Base-by-base conservation (phyloP, 2,888 invertebrate genomes). In the Nephrotoma appendiculata region DNA sequence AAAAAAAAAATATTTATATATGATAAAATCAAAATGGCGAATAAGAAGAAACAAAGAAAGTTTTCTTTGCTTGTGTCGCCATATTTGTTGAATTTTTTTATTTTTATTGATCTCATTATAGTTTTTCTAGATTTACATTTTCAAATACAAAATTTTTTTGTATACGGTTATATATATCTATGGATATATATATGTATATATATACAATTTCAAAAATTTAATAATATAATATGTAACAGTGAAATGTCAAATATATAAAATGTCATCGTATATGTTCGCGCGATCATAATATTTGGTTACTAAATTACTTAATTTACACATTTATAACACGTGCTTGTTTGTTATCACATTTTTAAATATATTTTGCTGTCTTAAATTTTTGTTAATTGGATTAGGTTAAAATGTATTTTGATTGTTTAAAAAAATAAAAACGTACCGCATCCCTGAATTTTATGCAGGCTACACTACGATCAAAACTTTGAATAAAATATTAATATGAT, bases 41-140 rank as follows among this genome's bases (percentile, higher is more conserved):
- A 71, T 71, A 71, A 71, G 71, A 71, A 71, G 71, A 71, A 71
- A 71, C 71, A 71, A 84, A 84, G 84, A 84, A 84, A 84, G 84
- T 84, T 84, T 84, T 42, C 43, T 84, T 84, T 84, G 15, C 43
- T 42, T 84, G 43, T 84, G 84, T 84, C 84, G 84, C 84, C 84
- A 84, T 84, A 42, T 84, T 84, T 84, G 84, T 84, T 84, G 84
- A 42, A 6, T 84, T 31, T 31, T 31, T 31, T 42, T 84, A 84
- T 42, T 84, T 84, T 84, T 84, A 84, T 84, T 71, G 71, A 31
- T 31, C 71, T 71, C 71, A 71, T 71, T 71, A 71, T 71, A 31
- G 52, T 57, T 57, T 57, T 57, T 57, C 52, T 57, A 11, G 52
- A 15, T 15, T 57, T 57, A 57, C 5, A 57, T 57, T 57, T 57